Evolutionary conservation across 2,113 vertebrate species (phyloP), one percentile per base, ranked within the genome.

Genomic region (Xyliphius kryptos): DNA sequence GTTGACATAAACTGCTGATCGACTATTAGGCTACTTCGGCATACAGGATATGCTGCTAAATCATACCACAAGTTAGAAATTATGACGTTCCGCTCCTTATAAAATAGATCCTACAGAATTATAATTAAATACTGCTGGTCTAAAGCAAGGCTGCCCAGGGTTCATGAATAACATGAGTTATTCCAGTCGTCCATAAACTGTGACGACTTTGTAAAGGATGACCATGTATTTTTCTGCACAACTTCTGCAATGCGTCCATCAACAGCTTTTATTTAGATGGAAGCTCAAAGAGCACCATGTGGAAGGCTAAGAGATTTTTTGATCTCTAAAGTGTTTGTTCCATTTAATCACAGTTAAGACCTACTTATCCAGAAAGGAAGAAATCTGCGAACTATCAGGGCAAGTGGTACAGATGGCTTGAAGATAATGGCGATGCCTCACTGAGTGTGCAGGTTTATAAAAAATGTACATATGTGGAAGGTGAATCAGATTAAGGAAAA

Each of bases 151-250:
- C 41, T 37, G 9, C 46, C 20, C 20, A 62, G 21, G 54, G 36
- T 63, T 64, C 59, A 44, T 62, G 36, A 51, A 56, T 37, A 56
- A 68, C 36, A 57, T 15, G 21, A 61, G 55, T 56, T 37, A 71
- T 63, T n/a, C n/a, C n/a, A n/a, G n/a, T n/a, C n/a, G 50, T 44
- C 64, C 17, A 43, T 63, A 49, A 71, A 67, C 53, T 47, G 19
- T 53, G 41, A 16, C 58, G 26, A 58, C 61, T 37, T 55, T 21
- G 44, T 32, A 68, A 48, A 51, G 15, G 38, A 71, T 64, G 53
- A 56, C 55, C 36, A 51, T 61, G 43, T 67, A 41, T 40, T 40
- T 63, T 58, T 50, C 20, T 59, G 49, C n/a, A 59, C 15, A 16
- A 47, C 62, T 71, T 20, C 17, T 60, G 14, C 40, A 22, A 3